A percentile compares a stretch with the other conserved stretches of the same genome.
Conservation (phyloP, 2,797 vertebrate species). For the Sebastes trivittatus region DNA sequence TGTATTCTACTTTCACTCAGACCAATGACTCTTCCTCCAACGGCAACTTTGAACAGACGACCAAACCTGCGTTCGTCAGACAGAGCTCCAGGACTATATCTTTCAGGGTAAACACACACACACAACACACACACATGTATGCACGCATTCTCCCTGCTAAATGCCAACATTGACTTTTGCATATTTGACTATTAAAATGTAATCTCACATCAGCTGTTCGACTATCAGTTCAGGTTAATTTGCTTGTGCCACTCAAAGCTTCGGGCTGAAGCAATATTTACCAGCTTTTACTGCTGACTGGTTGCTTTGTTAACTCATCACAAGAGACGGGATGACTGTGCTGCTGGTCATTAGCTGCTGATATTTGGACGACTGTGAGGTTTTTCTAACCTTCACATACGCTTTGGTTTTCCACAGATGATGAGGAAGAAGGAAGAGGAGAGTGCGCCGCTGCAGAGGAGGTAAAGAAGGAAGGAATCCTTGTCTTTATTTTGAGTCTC, state of each 20-base stretch:
- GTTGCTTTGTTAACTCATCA: conserved; percentile 30
- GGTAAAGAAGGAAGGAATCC: conserved; percentile 53
- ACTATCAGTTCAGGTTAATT: conserved; percentile 53
- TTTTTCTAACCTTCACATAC: neutral
- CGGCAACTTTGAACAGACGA: conserved; percentile 50
- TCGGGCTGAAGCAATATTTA: conserved; percentile 22
- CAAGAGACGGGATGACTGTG: neutral
- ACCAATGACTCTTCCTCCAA: conserved; percentile 39
- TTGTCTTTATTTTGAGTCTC: neutral
- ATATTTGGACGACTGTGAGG: neutral
- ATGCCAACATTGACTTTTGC: conserved; percentile 4
- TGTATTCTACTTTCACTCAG: conserved; percentile 46
- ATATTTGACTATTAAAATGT: conserved; percentile 67
- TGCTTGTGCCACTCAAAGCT: conserved; percentile 42
- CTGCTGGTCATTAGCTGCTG: neutral
- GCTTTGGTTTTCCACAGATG: conserved; percentile 64
- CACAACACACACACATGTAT: neutral
- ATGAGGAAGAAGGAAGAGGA: conserved; percentile 79
- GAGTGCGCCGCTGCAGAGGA: conserved; percentile 75
- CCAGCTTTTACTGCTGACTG: conserved; percentile 36
- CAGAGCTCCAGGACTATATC: conserved; percentile 89
- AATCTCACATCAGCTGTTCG: conserved; percentile 23
- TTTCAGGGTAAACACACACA: conserved; percentile 84
- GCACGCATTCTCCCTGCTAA: neutral
- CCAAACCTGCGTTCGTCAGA: conserved; percentile 79